Evolutionary conservation across 2,797 vertebrate genomes (phyloP).

Genomic region (Catostomus latipinnis): DNA sequence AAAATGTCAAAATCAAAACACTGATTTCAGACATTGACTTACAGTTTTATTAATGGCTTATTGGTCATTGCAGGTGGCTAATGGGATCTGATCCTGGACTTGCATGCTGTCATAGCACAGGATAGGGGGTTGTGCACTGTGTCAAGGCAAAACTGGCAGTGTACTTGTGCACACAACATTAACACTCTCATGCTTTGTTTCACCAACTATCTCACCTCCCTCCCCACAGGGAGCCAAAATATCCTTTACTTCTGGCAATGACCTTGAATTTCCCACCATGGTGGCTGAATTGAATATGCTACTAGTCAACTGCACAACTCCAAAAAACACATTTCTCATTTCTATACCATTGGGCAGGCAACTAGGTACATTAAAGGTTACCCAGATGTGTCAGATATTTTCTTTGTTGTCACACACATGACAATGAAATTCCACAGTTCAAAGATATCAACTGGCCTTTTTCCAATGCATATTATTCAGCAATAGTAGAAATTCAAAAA

Average conservation of each 20-base stretch:
- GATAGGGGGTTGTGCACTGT: neutral
- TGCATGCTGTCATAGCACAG: neutral
- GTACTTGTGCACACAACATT: constrained; percentile 12
- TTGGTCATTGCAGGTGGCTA: no score
- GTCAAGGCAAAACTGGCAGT: constrained; percentile 16
- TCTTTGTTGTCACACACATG: neutral
- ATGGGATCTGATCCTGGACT: neutral
- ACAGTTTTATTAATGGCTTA: neutral
- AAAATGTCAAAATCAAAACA: neutral
- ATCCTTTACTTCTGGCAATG: constrained; percentile 50
- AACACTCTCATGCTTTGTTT: constrained; percentile 37
- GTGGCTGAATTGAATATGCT: constrained; percentile 17
- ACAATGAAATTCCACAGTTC: neutral
- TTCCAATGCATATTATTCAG: no score
- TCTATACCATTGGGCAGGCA: neutral
- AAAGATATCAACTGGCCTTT: neutral
- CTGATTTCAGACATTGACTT: neutral
- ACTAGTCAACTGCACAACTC: constrained; percentile 1
- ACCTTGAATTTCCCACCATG: constrained; percentile 64
- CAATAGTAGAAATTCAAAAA: neutral
- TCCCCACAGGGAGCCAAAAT: constrained; percentile 20
- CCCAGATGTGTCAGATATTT: neutral
- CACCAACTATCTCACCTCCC: constrained; percentile 32
- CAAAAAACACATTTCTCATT: neutral
- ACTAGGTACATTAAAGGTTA: neutral